Conservation (phyloP, 2,797 vertebrate genomes). For the Cossypha dichroa region DNA sequence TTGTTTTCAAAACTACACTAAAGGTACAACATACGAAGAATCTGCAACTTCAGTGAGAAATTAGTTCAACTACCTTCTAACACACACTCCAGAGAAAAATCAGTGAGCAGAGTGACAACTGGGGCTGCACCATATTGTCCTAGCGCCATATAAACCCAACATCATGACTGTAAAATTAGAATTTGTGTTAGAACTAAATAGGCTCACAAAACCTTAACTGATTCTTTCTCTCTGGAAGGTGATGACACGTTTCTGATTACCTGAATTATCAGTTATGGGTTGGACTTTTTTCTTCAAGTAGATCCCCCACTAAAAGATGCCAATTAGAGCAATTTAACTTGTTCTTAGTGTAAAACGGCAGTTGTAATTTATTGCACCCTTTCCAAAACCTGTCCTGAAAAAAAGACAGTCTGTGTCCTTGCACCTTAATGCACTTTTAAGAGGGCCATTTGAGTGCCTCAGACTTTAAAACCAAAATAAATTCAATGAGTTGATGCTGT, state of each 20-base stretch:
- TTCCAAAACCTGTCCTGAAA: not conserved
- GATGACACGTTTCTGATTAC: not conserved
- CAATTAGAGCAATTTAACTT: not conserved
- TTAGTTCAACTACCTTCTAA: not conserved
- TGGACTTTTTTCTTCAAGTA: not conserved
- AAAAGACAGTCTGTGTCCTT: not conserved
- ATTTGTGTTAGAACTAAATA: not conserved
- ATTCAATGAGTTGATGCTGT: not conserved
- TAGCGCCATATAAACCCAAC: not conserved
- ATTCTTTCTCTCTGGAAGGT: not conserved
- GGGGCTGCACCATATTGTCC: not conserved
- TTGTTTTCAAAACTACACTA: not conserved
- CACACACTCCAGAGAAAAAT: not conserved
- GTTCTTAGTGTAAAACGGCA: not conserved
- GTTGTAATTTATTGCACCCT: not conserved
- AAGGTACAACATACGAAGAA: not conserved
- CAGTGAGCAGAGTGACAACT: not conserved
- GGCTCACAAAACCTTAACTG: not conserved
- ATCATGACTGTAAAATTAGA: not conserved
- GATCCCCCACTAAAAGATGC: not conserved
- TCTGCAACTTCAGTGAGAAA: not conserved
- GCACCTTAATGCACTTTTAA: not conserved
- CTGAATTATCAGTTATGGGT: not conserved
- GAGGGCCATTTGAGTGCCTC: not conserved
- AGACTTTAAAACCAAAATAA: not conserved